Conservation (phyloP, 2,797 vertebrate species). For the Phrynocephalus vlangalii region DNA sequence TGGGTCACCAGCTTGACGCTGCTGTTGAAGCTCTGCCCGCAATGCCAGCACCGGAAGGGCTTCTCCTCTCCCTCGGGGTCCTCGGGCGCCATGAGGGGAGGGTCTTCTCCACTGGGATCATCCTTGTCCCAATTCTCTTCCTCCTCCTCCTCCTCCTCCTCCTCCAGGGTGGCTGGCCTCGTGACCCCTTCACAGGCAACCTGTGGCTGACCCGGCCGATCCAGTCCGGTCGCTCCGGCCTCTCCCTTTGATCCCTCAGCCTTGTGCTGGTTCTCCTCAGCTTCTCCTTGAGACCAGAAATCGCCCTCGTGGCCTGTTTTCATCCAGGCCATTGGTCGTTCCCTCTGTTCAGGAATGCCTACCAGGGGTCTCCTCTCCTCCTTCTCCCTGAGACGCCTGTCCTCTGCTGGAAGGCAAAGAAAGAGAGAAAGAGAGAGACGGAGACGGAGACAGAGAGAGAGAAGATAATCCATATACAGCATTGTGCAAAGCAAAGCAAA, state of each 20-base stretch:
- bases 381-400: neutral
- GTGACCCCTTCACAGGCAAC: neutral
- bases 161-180: neutral
- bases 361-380: neutral
- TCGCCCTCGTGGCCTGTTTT: neutral
- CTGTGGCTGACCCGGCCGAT: neutral
- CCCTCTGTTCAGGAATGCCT: neutral
- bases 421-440: too few relatives aligned
- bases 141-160: neutral
- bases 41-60: conserved; percentile 23
- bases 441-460: too few relatives aligned
- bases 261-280: neutral
- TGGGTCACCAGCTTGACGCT: neutral
- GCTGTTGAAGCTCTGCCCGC: conserved; percentile 9
- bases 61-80: neutral
- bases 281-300: neutral
- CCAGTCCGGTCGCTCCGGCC: too few relatives aligned
- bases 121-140: neutral
- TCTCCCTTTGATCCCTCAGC: neutral
- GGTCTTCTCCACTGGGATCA: neutral
- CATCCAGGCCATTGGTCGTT: neutral
- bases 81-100: neutral
- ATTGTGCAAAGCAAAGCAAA: neutral
- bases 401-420: neutral
- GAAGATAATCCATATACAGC: neutral